These are phyloP conservation scores for Dolichallabes microphthalmus DNA, from an alignment of 2,113 vertebrate genomes.

Conservation along the genomic window DNA sequence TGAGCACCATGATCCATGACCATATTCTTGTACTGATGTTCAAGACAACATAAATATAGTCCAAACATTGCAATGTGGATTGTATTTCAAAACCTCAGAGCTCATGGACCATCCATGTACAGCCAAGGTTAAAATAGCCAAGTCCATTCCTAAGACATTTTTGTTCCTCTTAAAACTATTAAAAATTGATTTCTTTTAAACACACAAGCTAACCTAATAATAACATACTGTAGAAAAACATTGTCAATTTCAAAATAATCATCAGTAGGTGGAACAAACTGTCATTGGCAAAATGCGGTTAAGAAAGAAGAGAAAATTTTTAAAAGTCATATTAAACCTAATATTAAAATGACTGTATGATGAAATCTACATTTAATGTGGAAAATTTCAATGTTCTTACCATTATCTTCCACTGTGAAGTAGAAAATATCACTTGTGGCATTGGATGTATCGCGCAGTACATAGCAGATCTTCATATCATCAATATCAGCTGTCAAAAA, in stretches of 20 bases:
- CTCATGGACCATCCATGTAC: conserved; percentile 48
- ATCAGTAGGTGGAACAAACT: neutral
- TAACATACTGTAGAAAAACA: neutral
- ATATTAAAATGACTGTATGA: neutral
- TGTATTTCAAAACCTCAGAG: conserved; percentile 56
- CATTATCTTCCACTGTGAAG: conserved; percentile 81
- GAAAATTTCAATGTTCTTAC: conserved; percentile 66
- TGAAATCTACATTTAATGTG: neutral
- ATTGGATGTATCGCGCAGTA: conserved; percentile 76
- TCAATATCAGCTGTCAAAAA: conserved; percentile 77
- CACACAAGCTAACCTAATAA: neutral
- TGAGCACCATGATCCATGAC: neutral
- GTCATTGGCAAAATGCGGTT: neutral
- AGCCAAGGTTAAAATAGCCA: conserved; percentile 57
- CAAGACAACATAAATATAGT: conserved; percentile 56
- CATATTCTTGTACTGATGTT: conserved; percentile 10
- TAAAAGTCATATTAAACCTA: neutral
- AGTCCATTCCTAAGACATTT: conserved; percentile 45
- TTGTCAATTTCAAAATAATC: neutral
- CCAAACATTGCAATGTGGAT: conserved; percentile 55
- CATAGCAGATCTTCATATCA: conserved; percentile 81
- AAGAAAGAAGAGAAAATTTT: neutral
- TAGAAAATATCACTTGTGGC: conserved; percentile 82
- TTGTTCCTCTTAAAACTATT: neutral
- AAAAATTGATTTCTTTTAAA: neutral